phyloP scores from a whole-genome alignment of 2,113 vertebrate genomes.

The Etheostoma spectabile region DNA sequence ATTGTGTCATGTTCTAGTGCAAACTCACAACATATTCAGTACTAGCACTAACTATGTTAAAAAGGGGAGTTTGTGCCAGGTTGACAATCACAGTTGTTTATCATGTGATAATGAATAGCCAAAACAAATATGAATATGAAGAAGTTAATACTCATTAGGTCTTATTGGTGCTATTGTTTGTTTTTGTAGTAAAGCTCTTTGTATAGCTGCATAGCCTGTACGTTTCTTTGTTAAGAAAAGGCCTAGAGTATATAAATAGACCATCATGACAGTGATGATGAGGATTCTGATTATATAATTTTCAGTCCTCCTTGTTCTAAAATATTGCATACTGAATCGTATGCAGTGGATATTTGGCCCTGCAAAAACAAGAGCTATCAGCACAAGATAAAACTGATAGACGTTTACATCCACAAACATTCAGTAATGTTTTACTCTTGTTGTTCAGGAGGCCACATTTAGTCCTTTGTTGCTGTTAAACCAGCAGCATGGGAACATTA shows the following conservation, averaged over 20 bases:
- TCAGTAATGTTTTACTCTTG: background rate
- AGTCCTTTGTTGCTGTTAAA: background rate
- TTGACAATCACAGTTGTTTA: background rate
- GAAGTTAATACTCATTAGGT: background rate
- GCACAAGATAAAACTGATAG: background rate
- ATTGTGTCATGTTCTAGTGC: background rate
- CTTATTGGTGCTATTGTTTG: background rate
- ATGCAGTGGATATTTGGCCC: too few relatives aligned
- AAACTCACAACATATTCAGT: conserved; percentile 7
- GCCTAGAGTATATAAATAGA: background rate
- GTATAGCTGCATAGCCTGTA: background rate
- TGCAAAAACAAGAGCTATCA: background rate
- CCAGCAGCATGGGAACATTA: background rate
- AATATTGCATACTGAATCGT: background rate
- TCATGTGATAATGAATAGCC: background rate
- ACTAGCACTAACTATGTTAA: background rate
- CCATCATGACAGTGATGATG: background rate
- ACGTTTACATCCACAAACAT: background rate
- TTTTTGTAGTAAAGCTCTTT: background rate
- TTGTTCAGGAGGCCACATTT: background rate
- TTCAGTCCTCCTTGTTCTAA: background rate
- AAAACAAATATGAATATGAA: background rate
- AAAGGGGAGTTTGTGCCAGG: background rate
- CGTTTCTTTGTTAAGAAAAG: background rate
- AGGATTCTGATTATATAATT: too few relatives aligned